A percentile compares a stretch with the other conserved stretches of the same genome.
These are phyloP conservation scores for Peromyscus melanophrys DNA, from an alignment of 2,797 vertebrate species.

Conservation along the genomic window DNA sequence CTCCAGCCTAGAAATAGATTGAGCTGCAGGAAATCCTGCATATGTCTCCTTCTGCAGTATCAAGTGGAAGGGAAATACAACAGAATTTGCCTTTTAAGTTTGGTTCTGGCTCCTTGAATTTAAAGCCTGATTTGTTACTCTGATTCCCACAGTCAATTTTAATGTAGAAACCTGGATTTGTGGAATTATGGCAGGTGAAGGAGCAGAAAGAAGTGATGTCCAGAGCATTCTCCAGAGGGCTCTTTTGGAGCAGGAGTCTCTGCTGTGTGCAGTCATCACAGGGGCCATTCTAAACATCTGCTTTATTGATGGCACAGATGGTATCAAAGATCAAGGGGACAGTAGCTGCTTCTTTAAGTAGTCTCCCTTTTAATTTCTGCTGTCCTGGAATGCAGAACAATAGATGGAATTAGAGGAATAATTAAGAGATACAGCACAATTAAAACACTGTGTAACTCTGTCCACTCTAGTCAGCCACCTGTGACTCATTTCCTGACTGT, in stretches of 20 bases:
- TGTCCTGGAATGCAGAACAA: slow-evolving; percentile 70
- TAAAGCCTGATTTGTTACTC: neutral
- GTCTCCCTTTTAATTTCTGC: slow-evolving; percentile 61
- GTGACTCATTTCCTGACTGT: neutral
- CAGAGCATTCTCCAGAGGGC: neutral
- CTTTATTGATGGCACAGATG: slow-evolving; percentile 60
- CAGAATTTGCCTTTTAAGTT: slow-evolving; percentile 42
- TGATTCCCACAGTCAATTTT: neutral
- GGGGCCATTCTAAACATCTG: slow-evolving; percentile 25
- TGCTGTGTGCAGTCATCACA: neutral
- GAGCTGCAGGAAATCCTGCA: slow-evolving; percentile 21
- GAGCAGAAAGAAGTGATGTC: slow-evolving; percentile 50
- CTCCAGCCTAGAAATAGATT: neutral
- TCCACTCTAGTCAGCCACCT: neutral
- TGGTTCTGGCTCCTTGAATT: slow-evolving; percentile 34
- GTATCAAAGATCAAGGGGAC: slow-evolving; percentile 38
- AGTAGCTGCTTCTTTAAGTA: slow-evolving; percentile 57
- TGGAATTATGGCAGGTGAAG: neutral
- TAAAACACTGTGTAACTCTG: slow-evolving; percentile 38
- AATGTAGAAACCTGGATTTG: neutral
- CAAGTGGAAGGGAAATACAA: slow-evolving; percentile 49
- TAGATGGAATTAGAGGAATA: slow-evolving; percentile 44
- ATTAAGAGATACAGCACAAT: slow-evolving; percentile 59
- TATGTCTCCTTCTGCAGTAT: neutral
- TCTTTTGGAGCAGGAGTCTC: neutral